These are phyloP conservation scores for Drosophila subobscura DNA, from an alignment of 1,140 invertebrate genomes.

Conservation along the genomic window DNA sequence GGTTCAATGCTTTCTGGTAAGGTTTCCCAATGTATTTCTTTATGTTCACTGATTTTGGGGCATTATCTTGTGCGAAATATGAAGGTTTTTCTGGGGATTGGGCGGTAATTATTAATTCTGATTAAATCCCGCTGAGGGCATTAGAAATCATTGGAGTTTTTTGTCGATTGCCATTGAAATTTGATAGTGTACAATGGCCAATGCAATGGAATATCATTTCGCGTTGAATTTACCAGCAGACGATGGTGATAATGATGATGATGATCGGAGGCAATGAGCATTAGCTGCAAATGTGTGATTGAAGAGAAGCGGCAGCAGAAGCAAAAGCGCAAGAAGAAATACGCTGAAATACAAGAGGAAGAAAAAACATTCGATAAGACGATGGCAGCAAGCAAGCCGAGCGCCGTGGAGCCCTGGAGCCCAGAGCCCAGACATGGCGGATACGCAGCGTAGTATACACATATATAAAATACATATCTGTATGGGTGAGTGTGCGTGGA, in stretches of 20 bases:
- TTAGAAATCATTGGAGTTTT: no score
- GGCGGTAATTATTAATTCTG: no score
- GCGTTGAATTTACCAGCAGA: background rate
- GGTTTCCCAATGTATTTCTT: background rate
- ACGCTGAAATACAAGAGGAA: constrained; percentile 20
- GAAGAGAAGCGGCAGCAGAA: background rate
- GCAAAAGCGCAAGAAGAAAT: constrained; percentile 1
- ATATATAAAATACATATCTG: constrained; percentile 5
- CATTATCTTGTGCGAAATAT: no score
- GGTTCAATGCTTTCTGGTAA: background rate
- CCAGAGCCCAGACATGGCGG: constrained; percentile 55
- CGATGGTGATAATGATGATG: background rate
- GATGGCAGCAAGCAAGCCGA: constrained; percentile 14
- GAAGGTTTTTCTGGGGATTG: background rate
- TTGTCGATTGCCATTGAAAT: no score
- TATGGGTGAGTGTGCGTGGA: constrained; percentile 13
- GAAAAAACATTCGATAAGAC: constrained; percentile 56
- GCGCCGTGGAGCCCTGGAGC: constrained; percentile 8
- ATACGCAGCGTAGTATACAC: constrained; percentile 66
- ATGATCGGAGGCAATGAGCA: constrained; percentile 15
- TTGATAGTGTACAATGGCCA: no score
- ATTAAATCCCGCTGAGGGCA: no score
- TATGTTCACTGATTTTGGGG: no score
- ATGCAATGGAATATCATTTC: constrained; percentile 1
- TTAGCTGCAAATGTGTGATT: constrained; percentile 19